A percentile compares a stretch with the other conserved stretches of the same genome.
These are phyloP conservation scores for Ichneumon xanthorius DNA, from an alignment of 2,888 invertebrate genomes.

Conservation along the genomic window DNA sequence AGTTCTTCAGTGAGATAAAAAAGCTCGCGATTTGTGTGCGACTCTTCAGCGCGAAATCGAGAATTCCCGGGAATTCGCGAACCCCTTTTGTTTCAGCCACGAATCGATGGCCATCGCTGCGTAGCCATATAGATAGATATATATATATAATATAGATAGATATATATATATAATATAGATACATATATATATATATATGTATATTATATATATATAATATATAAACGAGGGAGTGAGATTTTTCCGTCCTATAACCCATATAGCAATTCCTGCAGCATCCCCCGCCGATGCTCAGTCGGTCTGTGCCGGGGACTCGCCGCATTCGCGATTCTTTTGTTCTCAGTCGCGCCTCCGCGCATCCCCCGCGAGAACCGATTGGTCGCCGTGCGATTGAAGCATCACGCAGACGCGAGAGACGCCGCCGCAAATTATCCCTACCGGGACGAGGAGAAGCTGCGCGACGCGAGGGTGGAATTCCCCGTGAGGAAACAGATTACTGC, in stretches of 20 bases:
- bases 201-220: slow-evolving; percentile 1
- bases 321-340: slow-evolving; percentile 81
- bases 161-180: too few species aligned
- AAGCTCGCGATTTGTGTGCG: background rate
- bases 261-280: background rate
- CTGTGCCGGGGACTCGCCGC: slow-evolving; percentile 65
- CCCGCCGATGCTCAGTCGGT: slow-evolving; percentile 63
- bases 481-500: slow-evolving; percentile 78
- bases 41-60: background rate
- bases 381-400: slow-evolving; percentile 75
- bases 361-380: slow-evolving; percentile 80
- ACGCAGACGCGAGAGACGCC: slow-evolving; percentile 83
- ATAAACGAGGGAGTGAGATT: slow-evolving; percentile 49
- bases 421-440: slow-evolving; percentile 79
- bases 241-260: slow-evolving; percentile 29
- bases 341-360: slow-evolving; percentile 77
- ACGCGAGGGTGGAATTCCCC: slow-evolving; percentile 76
- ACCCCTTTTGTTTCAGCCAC: slow-evolving; percentile 48
- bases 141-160: too few species aligned
- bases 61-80: slow-evolving; percentile 21
- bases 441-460: slow-evolving; percentile 57
- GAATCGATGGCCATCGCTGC: slow-evolving; percentile 63
- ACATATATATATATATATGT: too few species aligned
- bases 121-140: background rate
- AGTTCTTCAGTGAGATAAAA: background rate